A percentile compares a stretch with the other conserved stretches of the same genome.
Evolutionary conservation across 2,797 vertebrate genomes (phyloP).

Genomic region (Podarcis siculus): DNA sequence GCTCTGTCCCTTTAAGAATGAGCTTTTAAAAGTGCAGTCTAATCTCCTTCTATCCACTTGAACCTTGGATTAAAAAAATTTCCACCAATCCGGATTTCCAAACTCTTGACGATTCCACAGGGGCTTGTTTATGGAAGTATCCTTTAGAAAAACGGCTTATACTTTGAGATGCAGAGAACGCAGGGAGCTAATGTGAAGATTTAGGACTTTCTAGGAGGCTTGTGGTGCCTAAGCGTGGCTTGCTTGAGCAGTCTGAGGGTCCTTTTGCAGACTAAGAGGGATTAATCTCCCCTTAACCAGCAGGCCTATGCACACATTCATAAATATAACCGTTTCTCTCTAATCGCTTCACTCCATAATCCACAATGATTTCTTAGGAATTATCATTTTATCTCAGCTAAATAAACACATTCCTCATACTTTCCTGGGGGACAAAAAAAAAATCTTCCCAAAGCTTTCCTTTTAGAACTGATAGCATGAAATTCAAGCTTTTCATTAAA

Average conservation of each 20-base stretch:
- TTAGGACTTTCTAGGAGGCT: conserved; percentile 96
- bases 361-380: conserved; percentile 94
- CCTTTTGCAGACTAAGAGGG: conserved; percentile 96
- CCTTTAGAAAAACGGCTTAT: conserved; percentile 97
- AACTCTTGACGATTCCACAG: conserved; percentile 87
- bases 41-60: conserved; percentile 87
- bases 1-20: conserved; percentile 83
- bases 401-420: conserved; percentile 90
- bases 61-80: conserved; percentile 84
- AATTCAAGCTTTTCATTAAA: conserved; percentile 55
- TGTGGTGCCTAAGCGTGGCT: conserved; percentile 93
- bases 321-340: conserved; percentile 81
- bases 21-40: conserved; percentile 77
- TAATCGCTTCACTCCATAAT: conserved; percentile 94
- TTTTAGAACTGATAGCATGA: conserved; percentile 41
- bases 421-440: conserved; percentile 60
- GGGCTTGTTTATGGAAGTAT: conserved; percentile 92
- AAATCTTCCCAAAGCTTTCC: conserved; percentile 61
- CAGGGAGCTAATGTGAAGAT: conserved; percentile 97
- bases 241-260: conserved; percentile 92
- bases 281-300: conserved; percentile 95
- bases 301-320: conserved; percentile 86
- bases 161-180: conserved; percentile 94
- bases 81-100: conserved; percentile 88
- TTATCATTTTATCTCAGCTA: conserved; percentile 93